These are phyloP conservation scores for Gobio gobio DNA, from an alignment of 2,113 vertebrate species.

Conservation along the genomic window DNA sequence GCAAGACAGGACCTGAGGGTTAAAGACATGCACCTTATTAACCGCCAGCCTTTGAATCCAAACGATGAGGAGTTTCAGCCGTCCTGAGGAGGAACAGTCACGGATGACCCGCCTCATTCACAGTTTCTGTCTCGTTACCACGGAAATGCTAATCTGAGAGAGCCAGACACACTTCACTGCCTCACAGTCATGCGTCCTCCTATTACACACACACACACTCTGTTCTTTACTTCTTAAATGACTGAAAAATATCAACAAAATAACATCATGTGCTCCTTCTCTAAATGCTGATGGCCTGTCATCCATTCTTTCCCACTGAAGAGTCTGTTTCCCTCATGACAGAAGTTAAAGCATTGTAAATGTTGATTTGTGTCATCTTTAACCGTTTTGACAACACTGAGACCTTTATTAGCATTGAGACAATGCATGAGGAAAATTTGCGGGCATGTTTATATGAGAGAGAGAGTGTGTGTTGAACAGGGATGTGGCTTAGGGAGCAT, in stretches of 20 bases:
- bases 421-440: background rate
- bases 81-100: conserved; percentile 14
- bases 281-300: too few relatives aligned
- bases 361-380: background rate
- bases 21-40: background rate
- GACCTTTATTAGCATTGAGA: background rate
- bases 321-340: background rate
- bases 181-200: conserved; percentile 20
- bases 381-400: background rate
- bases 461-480: background rate
- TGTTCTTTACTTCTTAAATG: background rate
- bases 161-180: conserved; percentile 15
- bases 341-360: background rate
- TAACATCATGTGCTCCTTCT: background rate
- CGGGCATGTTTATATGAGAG: background rate
- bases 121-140: background rate
- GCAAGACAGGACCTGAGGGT: background rate
- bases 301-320: background rate
- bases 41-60: background rate
- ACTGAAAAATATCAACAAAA: background rate
- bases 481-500: conserved; percentile 1
- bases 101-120: background rate
- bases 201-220: background rate
- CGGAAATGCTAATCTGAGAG: conserved; percentile 25
- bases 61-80: background rate